Percentiles rank a stretch among this genome's conserved stretches.
Conservation (phyloP, 2,113 vertebrate species). For the Gorilla gorilla region DNA sequence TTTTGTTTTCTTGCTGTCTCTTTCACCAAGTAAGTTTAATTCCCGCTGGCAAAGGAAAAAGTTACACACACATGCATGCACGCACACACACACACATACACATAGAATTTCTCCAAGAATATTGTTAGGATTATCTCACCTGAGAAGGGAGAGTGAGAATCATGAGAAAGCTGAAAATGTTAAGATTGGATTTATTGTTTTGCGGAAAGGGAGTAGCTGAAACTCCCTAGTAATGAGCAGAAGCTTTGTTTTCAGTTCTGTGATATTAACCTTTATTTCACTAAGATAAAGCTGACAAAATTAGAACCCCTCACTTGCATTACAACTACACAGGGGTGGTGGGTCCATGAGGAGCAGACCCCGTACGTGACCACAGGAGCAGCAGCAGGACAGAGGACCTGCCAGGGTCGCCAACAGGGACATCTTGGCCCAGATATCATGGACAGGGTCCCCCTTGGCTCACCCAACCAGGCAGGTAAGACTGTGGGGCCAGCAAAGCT, state of each 20-base stretch:
- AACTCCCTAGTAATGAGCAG: not conserved
- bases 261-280: not conserved
- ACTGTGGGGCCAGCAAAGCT: no score
- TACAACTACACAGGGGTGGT: not conserved
- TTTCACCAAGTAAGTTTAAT: not conserved
- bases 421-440: no score
- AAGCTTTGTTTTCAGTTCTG: not conserved
- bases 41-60: not conserved
- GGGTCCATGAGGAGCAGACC: not conserved
- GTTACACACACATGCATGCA: not conserved
- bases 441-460: not conserved
- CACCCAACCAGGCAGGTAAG: not conserved
- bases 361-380: no score
- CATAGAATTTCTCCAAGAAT: not conserved
- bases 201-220: not conserved
- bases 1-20: not conserved
- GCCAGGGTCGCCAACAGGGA: fast-evolving
- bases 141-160: not conserved
- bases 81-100: no score
- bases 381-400: not conserved
- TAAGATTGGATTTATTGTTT: not conserved
- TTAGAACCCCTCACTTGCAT: not conserved
- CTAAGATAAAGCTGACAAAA: not conserved
- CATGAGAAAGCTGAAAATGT: not conserved
- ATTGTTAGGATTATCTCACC: not conserved